Evolutionary conservation across 2,113 vertebrate genomes (phyloP), one percentile per base, ranked within the genome.

Genomic region (Apistogramma diplotaenia): DNA sequence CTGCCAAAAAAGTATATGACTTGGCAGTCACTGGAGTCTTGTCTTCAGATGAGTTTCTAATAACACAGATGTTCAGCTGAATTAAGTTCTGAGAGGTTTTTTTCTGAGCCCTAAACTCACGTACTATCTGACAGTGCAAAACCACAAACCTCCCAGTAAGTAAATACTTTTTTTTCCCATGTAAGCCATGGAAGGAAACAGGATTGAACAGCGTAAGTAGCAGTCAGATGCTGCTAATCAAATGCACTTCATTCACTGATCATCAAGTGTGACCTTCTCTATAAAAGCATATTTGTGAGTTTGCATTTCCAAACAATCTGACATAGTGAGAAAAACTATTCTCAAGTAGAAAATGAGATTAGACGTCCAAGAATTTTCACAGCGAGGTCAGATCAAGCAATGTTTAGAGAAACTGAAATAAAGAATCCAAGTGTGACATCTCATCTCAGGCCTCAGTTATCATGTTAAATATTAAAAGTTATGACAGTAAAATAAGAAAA

Each of bases 51-150:
- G 43, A 60, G 57, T n/a, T 55, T 13, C 27, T 79, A 71, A 83
- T 53, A 56, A 72, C 65, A 75, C 80, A 85, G 65, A 85, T 73
- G 81, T 74, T 88, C 54, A 60, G 60, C 55, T 79, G 58, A 79
- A 85, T 62, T 59, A 83, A 55, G 46, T 49, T 73, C 76, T 16
- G 31, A 86, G 65, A 51, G 71, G n/a, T n/a, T 19, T 46, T 73
- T 25, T 29, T 31, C 49, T 46, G 58, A 81, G 15, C 29, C 43
- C 40, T 46, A 49, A 57, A 72, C 53, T 49, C 53, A 75, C 43
- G 33, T 7, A 9, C 27, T 23, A 77, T 9, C 23, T 46, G 18
- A 59, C 21, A 65, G 21, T n/a, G 12, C 18, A 67, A 49, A 12
- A 16, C 23, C 23, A 46, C 15, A 67, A 67, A 43, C 35, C 4